These are phyloP conservation scores for Palythoa heliodiscus DNA, from an alignment of 92 coral and sea anemone species.

Conservation along the genomic window DNA sequence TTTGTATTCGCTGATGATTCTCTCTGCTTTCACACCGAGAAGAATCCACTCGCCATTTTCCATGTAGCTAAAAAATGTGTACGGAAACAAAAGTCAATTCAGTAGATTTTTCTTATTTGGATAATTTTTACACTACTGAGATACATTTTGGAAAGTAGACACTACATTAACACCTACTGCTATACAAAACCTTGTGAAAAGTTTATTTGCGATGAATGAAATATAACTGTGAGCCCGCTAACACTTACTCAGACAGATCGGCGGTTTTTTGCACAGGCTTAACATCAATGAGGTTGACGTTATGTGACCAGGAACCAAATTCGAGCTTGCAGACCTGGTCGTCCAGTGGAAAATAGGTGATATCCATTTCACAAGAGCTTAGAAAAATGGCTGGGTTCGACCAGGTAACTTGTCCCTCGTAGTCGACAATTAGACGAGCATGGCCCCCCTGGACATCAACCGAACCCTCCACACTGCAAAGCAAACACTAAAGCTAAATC, in stretches of 20 bases:
- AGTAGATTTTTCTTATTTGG: too few relatives aligned
- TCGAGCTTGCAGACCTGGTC: constrained; percentile 36
- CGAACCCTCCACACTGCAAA: constrained; percentile 32
- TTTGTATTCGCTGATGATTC: constrained; percentile 56
- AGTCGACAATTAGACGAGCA: constrained; percentile 25
- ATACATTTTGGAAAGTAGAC: too few relatives aligned
- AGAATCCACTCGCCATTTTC: constrained; percentile 95
- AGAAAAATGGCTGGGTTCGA: constrained; percentile 31
- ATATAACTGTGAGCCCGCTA: too few relatives aligned
- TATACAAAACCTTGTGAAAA: too few relatives aligned
- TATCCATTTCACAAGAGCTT: constrained; percentile 42
- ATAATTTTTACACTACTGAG: too few relatives aligned
- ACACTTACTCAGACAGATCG: constrained; percentile 31
- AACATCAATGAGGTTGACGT: constrained; percentile 20
- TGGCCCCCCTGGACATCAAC: constrained; percentile 37
- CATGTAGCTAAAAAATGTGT: constrained; percentile 58
- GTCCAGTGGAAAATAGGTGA: constrained; percentile 37
- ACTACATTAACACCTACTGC: too few relatives aligned
- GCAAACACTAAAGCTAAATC: background rate
- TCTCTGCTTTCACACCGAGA: constrained; percentile 62
- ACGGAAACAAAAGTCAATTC: background rate
- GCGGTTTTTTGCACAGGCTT: constrained; percentile 12
- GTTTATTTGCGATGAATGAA: too few relatives aligned
- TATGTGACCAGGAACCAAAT: constrained; percentile 36
- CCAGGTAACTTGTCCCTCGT: constrained; percentile 25